Conservation (phyloP, 2,888 invertebrate species). For the Blastobasis adustella region DNA sequence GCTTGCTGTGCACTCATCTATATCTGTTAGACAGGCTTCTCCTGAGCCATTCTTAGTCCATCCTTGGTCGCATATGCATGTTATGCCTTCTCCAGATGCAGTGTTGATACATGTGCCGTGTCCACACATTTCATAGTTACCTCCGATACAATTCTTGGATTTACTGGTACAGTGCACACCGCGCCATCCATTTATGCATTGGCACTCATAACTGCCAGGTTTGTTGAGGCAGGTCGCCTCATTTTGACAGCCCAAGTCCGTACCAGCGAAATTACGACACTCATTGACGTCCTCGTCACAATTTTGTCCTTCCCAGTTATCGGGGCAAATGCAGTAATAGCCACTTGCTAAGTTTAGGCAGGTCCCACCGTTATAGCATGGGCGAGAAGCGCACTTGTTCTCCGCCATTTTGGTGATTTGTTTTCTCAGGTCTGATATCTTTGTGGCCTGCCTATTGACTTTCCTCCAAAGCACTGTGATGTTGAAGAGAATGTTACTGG, state of each 20-base stretch:
- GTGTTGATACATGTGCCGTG: conserved; percentile 88
- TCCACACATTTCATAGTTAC: conserved; percentile 87
- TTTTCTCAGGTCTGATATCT: conserved; percentile 53
- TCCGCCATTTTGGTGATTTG: conserved; percentile 57
- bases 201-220: conserved; percentile 87
- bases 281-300: conserved; percentile 92
- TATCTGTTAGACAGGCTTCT: conserved; percentile 86
- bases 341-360: conserved; percentile 83
- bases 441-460: conserved; percentile 43
- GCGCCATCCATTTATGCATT: conserved; percentile 84
- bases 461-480: conserved; percentile 35
- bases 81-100: conserved; percentile 77
- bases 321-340: conserved; percentile 83
- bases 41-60: conserved; percentile 85
- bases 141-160: conserved; percentile 81
- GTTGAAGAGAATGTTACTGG: conserved; percentile 29
- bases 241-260: conserved; percentile 94
- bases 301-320: conserved; percentile 80
- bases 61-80: conserved; percentile 90
- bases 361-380: conserved; percentile 89
- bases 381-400: conserved; percentile 82
- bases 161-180: conserved; percentile 89
- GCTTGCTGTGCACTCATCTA: conserved; percentile 87
- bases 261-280: conserved; percentile 85
- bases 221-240: conserved; percentile 88